phyloP scores from a whole-genome alignment of 2,113 vertebrate genomes.

The Eulemur macaco region DNA sequence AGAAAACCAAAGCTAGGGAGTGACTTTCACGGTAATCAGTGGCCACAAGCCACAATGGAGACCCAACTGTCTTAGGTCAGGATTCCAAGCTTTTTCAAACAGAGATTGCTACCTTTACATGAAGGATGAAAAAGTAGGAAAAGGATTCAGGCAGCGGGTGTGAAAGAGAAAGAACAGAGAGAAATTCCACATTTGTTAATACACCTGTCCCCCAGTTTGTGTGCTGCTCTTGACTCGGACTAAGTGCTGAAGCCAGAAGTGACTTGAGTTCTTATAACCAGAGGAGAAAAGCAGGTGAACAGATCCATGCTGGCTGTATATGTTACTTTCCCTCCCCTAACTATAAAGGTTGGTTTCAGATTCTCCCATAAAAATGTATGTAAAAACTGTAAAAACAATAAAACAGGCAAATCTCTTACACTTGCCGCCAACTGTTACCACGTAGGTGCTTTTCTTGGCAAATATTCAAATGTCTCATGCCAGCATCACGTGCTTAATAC shows the following conservation, averaged over 20 bases:
- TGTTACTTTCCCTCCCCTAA: neutral
- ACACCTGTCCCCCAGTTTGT: neutral
- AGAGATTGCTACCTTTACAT: neutral
- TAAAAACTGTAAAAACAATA: conserved; percentile 77
- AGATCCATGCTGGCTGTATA: neutral
- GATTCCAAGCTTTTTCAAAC: neutral
- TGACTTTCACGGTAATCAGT: neutral
- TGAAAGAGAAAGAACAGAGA: neutral
- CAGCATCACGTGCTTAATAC: conserved; percentile 72
- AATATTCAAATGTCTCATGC: conserved; percentile 78
- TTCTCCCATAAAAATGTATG: conserved; percentile 77
- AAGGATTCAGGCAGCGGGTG: neutral
- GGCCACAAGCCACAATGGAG: neutral
- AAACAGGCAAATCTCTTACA: conserved; percentile 78
- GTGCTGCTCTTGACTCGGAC: neutral
- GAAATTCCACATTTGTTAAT: neutral
- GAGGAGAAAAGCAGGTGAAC: conserved; percentile 58
- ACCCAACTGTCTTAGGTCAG: neutral
- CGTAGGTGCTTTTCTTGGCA: conserved; percentile 81
- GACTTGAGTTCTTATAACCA: conserved; percentile 63
- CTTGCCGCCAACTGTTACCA: conserved; percentile 69
- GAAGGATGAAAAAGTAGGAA: neutral
- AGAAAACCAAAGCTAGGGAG: neutral
- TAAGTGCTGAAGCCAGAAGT: neutral
- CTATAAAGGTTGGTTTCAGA: conserved; percentile 63